These are phyloP conservation scores for Bambusicola thoracicus DNA, from an alignment of 2,113 vertebrate genomes.

Conservation along the genomic window DNA sequence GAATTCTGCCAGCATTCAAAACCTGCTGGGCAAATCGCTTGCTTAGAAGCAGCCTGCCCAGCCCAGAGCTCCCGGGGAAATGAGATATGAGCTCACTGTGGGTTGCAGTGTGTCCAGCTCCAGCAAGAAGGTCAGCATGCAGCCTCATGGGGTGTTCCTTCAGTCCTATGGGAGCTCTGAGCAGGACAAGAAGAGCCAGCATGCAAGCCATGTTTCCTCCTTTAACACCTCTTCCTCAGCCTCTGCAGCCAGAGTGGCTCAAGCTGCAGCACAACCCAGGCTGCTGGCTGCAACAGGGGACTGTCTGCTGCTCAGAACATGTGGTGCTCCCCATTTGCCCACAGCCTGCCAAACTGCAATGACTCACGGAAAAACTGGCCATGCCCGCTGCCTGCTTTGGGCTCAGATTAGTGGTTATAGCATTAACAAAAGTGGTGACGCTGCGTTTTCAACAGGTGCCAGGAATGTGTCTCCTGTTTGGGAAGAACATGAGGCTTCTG, in stretches of 20 bases:
- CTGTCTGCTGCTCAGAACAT: neutral
- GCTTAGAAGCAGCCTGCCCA: neutral
- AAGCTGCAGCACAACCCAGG: rapidly evolving
- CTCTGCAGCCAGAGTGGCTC: neutral
- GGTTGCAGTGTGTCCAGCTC: neutral
- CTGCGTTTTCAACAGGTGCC: neutral
- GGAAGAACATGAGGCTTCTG: neutral
- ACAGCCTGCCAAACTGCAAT: neutral
- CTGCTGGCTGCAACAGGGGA: neutral
- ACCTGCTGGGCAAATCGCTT: neutral
- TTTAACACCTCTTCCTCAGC: neutral
- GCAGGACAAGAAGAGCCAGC: neutral
- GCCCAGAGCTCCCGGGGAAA: neutral
- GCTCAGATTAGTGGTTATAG: neutral
- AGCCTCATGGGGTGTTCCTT: neutral
- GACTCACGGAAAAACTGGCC: neutral
- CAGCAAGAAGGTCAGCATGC: neutral
- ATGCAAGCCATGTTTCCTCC: neutral
- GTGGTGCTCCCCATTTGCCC: neutral
- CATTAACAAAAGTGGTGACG: neutral
- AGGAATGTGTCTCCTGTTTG: neutral
- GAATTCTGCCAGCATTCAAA: neutral
- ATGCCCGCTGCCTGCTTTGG: neutral
- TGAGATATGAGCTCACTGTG: neutral
- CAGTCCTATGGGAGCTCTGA: neutral